These are phyloP conservation scores for Cettia cetti DNA, from an alignment of 2,113 vertebrate genomes.

Conservation along the genomic window DNA sequence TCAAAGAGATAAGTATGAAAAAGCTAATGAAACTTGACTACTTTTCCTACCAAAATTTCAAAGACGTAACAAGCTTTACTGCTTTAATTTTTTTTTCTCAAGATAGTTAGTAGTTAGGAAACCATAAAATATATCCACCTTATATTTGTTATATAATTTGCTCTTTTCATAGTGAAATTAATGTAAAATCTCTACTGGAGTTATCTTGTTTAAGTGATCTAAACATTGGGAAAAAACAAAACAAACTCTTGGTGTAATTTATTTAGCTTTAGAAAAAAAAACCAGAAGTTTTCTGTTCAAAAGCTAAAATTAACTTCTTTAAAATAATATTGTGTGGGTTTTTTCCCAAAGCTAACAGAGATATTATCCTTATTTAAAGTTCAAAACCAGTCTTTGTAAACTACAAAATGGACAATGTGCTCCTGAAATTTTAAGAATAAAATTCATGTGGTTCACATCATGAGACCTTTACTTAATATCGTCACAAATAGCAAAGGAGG, in stretches of 20 bases:
- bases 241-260: neutral
- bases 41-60: neutral
- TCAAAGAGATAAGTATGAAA: neutral
- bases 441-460: neutral
- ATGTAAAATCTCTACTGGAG: neutral
- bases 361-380: neutral
- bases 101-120: neutral
- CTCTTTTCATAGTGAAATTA: neutral
- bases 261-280: neutral
- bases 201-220: neutral
- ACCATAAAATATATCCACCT: neutral
- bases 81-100: neutral
- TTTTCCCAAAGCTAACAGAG: neutral
- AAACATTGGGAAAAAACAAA: neutral
- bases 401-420: neutral
- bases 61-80: neutral
- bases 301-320: neutral
- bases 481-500: neutral
- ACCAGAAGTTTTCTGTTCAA: neutral
- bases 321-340: neutral
- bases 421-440: neutral
- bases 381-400: neutral
- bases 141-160: neutral
- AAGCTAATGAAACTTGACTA: neutral
- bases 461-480: neutral